Evolutionary conservation across 2,113 vertebrate genomes (phyloP).

Genomic region (Oreotragus oreotragus): DNA sequence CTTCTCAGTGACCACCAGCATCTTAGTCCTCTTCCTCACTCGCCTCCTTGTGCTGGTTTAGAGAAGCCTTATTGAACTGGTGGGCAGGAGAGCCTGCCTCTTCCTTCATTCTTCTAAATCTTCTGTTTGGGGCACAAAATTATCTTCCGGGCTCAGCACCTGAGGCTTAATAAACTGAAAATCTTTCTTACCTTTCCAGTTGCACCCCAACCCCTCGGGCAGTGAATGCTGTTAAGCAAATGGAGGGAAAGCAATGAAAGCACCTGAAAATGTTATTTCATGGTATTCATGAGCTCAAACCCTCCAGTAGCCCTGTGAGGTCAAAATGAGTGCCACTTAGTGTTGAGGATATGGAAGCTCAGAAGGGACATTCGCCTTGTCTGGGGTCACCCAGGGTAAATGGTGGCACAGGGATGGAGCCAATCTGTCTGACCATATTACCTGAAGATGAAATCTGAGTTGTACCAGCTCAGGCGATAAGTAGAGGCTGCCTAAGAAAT

Average conservation of each 20-base stretch:
- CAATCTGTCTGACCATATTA: neutral
- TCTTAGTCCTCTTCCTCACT: neutral
- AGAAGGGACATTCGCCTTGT: neutral
- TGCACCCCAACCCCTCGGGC: neutral
- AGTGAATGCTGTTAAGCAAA: neutral
- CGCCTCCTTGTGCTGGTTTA: neutral
- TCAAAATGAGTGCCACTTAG: neutral
- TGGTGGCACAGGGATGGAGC: accelerated
- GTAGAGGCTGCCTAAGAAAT: neutral
- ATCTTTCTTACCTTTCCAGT: neutral
- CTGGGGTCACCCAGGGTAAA: neutral
- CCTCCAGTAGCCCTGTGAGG: neutral
- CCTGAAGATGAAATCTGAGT: neutral
- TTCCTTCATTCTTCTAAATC: neutral
- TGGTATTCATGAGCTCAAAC: neutral
- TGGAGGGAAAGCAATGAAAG: neutral
- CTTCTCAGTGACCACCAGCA: neutral
- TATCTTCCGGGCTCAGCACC: neutral
- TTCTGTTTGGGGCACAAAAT: neutral
- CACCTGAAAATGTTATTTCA: neutral
- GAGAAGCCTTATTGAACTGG: neutral
- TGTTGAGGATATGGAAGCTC: neutral
- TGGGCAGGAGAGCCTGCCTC: neutral
- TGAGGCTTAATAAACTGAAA: neutral
- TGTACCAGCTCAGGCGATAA: neutral